A percentile compares a stretch with the other conserved stretches of the same genome.
phyloP scores from a whole-genome alignment of 92 coral and sea anemone genomes.

The Bergia puertoricense region DNA sequence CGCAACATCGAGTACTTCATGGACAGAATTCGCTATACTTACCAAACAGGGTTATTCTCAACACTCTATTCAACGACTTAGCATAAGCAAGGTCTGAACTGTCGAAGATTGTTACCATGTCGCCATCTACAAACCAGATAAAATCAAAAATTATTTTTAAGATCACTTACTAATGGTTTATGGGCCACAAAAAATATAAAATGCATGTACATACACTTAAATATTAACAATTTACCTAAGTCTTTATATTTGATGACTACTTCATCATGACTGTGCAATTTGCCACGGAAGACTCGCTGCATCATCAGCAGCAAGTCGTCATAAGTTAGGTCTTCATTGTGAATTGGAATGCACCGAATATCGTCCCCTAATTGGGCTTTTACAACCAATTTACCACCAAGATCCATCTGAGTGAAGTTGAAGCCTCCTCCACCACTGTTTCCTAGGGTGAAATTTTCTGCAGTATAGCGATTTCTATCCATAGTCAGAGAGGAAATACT shows the following conservation, averaged over 20 bases:
- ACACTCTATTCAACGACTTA: constrained; percentile 80
- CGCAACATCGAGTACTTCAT: background rate
- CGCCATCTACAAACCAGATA: constrained; percentile 76
- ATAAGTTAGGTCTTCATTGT: constrained; percentile 97
- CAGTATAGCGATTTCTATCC: constrained; percentile 55
- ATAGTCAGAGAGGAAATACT: constrained; percentile 3
- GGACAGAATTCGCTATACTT: constrained; percentile 38
- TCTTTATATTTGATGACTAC: constrained; percentile 95
- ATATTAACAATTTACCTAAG: constrained; percentile 61
- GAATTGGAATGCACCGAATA: constrained; percentile 95
- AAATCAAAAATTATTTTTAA: background rate
- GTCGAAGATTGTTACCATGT: constrained; percentile 94
- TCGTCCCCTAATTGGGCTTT: constrained; percentile 99
- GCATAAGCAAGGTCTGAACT: constrained; percentile 96
- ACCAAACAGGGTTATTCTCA: constrained; percentile 95
- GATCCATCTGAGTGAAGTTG: constrained; percentile 82
- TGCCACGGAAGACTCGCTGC: constrained; percentile 95
- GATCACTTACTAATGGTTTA: background rate
- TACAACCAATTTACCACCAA: constrained; percentile 86
- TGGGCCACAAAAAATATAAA: background rate
- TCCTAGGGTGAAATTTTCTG: constrained; percentile 79
- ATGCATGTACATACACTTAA: background rate
- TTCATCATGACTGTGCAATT: constrained; percentile 84
- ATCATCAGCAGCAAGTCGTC: constrained; percentile 96
- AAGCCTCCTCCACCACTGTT: constrained; percentile 65